Evolutionary conservation across 1,140 invertebrate species (phyloP).

Genomic region (Eciton burchellii): DNA sequence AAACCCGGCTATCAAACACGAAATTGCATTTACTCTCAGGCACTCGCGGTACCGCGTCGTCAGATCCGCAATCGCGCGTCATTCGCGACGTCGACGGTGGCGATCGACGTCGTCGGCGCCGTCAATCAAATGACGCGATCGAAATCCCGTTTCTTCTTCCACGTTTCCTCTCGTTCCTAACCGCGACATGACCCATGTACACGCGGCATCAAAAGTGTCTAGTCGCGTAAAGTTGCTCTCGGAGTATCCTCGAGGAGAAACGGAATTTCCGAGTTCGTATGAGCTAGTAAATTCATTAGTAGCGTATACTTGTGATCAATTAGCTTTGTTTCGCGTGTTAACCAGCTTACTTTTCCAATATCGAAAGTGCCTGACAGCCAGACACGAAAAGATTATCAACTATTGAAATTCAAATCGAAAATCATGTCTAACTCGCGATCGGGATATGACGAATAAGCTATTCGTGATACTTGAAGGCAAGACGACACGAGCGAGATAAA

Average conservation of each 20-base stretch:
- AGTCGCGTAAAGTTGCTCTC: not conserved
- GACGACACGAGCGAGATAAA: not conserved
- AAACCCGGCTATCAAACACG: slow-evolving; percentile 48
- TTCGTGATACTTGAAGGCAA: not conserved
- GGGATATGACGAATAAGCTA: not conserved
- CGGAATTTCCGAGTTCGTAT: too few relatives aligned
- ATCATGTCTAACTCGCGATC: too few relatives aligned
- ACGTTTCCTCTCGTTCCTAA: slow-evolving; percentile 17
- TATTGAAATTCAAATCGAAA: too few relatives aligned
- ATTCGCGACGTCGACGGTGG: slow-evolving; percentile 51
- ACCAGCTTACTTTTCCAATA: too few relatives aligned
- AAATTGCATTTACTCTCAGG: slow-evolving; percentile 62
- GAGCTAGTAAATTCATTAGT: too few relatives aligned
- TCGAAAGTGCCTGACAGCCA: too few relatives aligned
- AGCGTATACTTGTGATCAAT: too few relatives aligned
- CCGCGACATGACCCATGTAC: not conserved
- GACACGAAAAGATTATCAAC: too few relatives aligned
- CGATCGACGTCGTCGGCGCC: slow-evolving; percentile 52
- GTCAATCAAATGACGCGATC: slow-evolving; percentile 70
- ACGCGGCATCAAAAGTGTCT: not conserved
- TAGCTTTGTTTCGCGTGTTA: too few relatives aligned
- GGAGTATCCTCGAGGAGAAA: too few relatives aligned
- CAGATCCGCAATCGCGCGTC: slow-evolving; percentile 58
- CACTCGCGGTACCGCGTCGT: slow-evolving; percentile 44
- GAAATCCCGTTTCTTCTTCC: slow-evolving; percentile 55